phyloP scores from a whole-genome alignment of 2,888 invertebrate genomes.

The Mythimna albipuncta region DNA sequence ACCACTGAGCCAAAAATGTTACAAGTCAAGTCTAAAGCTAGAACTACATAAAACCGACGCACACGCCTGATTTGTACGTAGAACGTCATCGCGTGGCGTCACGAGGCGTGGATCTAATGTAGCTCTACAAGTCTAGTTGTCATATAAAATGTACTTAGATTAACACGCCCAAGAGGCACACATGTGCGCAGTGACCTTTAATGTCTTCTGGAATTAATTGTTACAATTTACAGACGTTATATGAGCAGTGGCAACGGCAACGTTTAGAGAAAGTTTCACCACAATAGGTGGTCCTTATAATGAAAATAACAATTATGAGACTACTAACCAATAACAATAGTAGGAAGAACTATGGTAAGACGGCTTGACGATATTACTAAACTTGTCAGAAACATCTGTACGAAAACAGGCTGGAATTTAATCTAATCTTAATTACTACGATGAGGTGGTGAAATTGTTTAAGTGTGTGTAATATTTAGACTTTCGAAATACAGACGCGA shows the following conservation, averaged over 20 bases:
- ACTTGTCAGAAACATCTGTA: background rate
- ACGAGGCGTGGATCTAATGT: no score
- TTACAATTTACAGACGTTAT: background rate
- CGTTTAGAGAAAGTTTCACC: background rate
- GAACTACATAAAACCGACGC: no score
- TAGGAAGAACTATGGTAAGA: background rate
- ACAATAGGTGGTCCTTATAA: background rate
- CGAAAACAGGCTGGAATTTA: background rate
- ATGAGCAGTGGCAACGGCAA: background rate
- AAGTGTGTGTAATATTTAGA: background rate
- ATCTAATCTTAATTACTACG: background rate
- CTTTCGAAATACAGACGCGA: no score
- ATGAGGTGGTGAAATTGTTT: background rate
- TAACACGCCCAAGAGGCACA: no score
- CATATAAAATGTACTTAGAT: no score
- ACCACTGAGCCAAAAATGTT: no score
- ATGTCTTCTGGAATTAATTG: background rate
- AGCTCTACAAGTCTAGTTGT: no score
- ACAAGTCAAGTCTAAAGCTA: background rate
- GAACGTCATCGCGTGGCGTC: no score
- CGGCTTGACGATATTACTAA: background rate
- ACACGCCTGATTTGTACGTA: no score
- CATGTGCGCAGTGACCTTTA: no score
- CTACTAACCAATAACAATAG: background rate
- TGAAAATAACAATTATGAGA: conserved; percentile 5